Evolutionary conservation across 2,888 invertebrate species (phyloP), one percentile per base, ranked within the genome.

Genomic region (Limnephilus lunatus): DNA sequence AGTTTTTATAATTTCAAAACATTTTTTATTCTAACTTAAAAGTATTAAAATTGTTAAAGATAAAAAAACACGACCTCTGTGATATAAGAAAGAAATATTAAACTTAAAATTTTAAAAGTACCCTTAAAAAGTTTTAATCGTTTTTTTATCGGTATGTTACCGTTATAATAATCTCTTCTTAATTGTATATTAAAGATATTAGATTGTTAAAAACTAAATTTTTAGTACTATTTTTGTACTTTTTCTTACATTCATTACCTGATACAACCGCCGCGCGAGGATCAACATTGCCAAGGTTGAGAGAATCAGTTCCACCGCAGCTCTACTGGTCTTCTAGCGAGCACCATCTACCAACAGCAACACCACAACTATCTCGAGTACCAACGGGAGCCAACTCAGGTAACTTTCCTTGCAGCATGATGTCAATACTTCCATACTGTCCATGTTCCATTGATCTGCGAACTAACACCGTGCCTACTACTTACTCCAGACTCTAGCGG

Each of bases 201-300:
- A 91, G 91, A 91, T 81, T 81, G 85, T 35, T 90, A 86, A 86
- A 92, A 90, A 91, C 80, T 83, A 89, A 83, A 53, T 85, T 90
- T 89, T 92, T 91, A 93, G 92, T 93, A 92, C 93, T 92, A 92
- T 93, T 93, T 93, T 93, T 93, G 93, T 93, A 93, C 93, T 92
- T 92, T 86, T 93, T 92, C 92, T 91, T 91, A 89, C 68, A 92
- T 92, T 92, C 86, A 86, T 48, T 83, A 92, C 90, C 90, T 90
- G 86, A 86, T 12, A 44, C 68, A 68, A 68, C 44, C 44, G 44
- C 86, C 86, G 86, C 85, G 85, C 35, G 88, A 88, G 88, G 68
- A 68, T 15, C 88, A 68, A 35, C 88, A 88, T 53, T 35, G 68
- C 88, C 32, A 35, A 88, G 88, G 88, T 88, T 15, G 68, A 32